Base-by-base conservation (phyloP, 2,888 invertebrate species). In the Polydrusus tereticollis region DNA sequence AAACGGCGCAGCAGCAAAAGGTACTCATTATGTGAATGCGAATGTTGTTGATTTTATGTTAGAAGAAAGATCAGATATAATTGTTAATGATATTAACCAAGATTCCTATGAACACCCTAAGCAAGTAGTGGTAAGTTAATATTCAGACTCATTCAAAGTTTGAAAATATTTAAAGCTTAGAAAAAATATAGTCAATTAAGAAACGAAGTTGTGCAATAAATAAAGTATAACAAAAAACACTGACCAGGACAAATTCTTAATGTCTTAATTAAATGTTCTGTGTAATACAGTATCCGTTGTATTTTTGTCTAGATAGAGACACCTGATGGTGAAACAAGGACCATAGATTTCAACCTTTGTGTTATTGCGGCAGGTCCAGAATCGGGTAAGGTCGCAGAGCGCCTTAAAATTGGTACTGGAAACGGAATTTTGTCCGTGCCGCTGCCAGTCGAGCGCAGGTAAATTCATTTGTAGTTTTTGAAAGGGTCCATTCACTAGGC, bases 371-470 rank as follows among this genome's bases (percentile, higher is more conserved):
- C 95, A 10, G 99, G 99, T 4, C 88, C 93, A 7, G 88, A 85
- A 57, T 92, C 94, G 0, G 92, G 90, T 0, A 85, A 93, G 73
- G 85, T 99, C 59, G 96, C 94, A 0, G 88, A 88, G 82, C 83
- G 95, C 84, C 94, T 95, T 5, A 90, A 90, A 75, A 91, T 98
- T 75, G 98, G 98, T 5, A 83, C 76, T 23, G 92, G 91, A 6
- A 68, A 85, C 16, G 93, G 92, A 1, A 81, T 94, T 50, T 85
- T 96, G 20, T 86, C 89, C 26, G 81, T 94, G 8, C 92, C 94
- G 10, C 85, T 99, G 64, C 98, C 99, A 5, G 91, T 99, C 43
- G 94, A 94, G 85, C 93, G 93, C 76, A 92, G 96, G 94, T 95
- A 87, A 43, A 41, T 45, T 20, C 20, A 36, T n/a, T n/a, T n/a